These are phyloP conservation scores for Hephaestus fuliginosus DNA, from an alignment of 2,797 vertebrate species.

Conservation along the genomic window DNA sequence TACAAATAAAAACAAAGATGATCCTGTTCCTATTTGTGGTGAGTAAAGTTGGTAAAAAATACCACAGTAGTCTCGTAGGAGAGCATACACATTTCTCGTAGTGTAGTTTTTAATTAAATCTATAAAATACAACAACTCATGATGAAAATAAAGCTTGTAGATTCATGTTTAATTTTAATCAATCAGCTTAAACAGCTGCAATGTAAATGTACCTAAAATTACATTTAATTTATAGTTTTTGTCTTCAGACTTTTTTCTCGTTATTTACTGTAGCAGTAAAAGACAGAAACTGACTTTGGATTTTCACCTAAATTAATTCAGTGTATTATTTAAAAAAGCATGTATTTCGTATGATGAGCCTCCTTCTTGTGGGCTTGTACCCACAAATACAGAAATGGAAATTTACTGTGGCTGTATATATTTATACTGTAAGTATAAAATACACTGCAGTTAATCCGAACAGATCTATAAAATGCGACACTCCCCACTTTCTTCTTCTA, in stretches of 20 bases:
- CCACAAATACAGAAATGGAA: background rate
- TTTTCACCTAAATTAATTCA: background rate
- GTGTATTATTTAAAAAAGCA: background rate
- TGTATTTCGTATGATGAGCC: slow-evolving; percentile 1
- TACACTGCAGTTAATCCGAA: background rate
- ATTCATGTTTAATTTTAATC: background rate
- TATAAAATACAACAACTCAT: background rate
- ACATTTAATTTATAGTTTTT: slow-evolving; percentile 1
- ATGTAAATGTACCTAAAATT: background rate
- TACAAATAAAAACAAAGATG: background rate
- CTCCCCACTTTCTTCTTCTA: slow-evolving; percentile 1
- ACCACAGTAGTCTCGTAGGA: background rate
- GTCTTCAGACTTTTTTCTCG: background rate
- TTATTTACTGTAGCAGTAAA: background rate
- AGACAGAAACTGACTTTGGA: background rate
- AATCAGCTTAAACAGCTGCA: slow-evolving; percentile 5
- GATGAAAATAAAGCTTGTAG: background rate
- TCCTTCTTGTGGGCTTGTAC: background rate
- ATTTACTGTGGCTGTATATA: background rate
- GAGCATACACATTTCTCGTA: background rate
- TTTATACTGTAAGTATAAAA: background rate
- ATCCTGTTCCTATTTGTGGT: background rate
- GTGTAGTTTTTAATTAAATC: slow-evolving; percentile 14
- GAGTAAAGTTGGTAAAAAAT: background rate
- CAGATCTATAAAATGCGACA: slow-evolving; percentile 9